Percentiles rank a stretch among this genome's conserved stretches.
Evolutionary conservation across 2,113 vertebrate genomes (phyloP).

Genomic region (Ceyx cyanopectus): DNA sequence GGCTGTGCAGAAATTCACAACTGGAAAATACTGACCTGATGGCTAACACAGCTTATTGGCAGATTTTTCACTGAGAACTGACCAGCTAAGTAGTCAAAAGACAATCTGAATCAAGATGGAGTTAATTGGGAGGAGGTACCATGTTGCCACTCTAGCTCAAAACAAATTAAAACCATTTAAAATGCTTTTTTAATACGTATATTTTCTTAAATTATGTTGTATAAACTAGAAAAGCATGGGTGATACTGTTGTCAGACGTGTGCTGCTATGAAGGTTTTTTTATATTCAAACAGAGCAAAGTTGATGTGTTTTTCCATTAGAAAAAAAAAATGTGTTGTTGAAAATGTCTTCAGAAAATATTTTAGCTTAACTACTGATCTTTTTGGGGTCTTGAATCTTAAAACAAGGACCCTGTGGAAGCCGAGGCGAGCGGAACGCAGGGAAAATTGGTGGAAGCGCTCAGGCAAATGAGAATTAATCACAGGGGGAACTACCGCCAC

Average conservation of each 20-base stretch:
- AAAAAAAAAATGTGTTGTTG: not conserved
- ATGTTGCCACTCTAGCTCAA: not conserved
- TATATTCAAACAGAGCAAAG: not conserved
- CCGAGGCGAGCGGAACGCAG: constrained; percentile 84
- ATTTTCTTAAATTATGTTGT: not conserved
- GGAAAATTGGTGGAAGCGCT: constrained; percentile 95
- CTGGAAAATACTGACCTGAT: not conserved
- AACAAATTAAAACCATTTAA: not conserved
- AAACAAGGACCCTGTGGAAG: constrained; percentile 83
- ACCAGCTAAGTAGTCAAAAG: not conserved
- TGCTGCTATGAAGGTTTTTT: not conserved
- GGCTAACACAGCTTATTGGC: not conserved
- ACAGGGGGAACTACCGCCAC: constrained; percentile 96
- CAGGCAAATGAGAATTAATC: constrained; percentile 96
- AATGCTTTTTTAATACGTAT: not conserved
- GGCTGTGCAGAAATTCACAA: not conserved
- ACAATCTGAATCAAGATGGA: not conserved
- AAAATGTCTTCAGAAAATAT: constrained; percentile 56
- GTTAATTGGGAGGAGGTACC: not conserved
- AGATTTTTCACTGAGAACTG: not conserved
- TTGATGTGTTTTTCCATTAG: not conserved
- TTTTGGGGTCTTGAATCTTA: constrained; percentile 89
- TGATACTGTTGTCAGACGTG: not conserved
- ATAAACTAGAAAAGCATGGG: not conserved
- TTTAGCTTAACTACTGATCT: constrained; percentile 80